A percentile compares a stretch with the other conserved stretches of the same genome.
Evolutionary conservation across 2,888 invertebrate species (phyloP).

Genomic region (Elaeidobius kamerunicus): DNA sequence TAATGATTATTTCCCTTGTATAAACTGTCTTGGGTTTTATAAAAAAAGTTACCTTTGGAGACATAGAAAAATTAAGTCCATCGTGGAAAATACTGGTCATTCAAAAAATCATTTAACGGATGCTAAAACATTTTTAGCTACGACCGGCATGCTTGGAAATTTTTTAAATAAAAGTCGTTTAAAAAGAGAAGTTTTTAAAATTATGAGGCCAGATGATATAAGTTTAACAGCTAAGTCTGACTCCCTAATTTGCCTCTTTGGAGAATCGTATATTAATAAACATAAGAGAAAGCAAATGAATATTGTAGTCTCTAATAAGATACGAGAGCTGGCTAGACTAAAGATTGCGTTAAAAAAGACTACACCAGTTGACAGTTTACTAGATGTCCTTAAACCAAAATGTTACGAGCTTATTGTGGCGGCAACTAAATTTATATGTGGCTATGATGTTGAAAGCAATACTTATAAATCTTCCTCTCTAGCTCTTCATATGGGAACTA

Average conservation of each 20-base stretch:
- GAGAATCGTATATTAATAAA: slow-evolving; percentile 28
- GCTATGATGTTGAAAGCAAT: not conserved
- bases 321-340: slow-evolving; percentile 32
- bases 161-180: not conserved
- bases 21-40: not conserved
- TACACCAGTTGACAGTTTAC: not conserved
- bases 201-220: not conserved
- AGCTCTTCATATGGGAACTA: not conserved
- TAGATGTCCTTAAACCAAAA: slow-evolving; percentile 4
- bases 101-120: not conserved
- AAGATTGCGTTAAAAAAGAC: slow-evolving; percentile 7
- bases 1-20: not conserved
- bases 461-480: not conserved
- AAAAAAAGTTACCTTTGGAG: not conserved
- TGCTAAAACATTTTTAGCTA: not conserved
- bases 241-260: slow-evolving; percentile 32
- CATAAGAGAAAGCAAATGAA: slow-evolving; percentile 33
- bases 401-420: not conserved
- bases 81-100: too few relatives aligned
- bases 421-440: not conserved
- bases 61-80: not conserved
- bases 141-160: not conserved
- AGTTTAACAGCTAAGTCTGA: slow-evolving; percentile 28
- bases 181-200: not conserved
- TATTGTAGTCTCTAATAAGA: slow-evolving; percentile 30